Evolutionary conservation across 2,113 vertebrate species (phyloP), one percentile per base, ranked within the genome.

Genomic region (Takifugu bimaculatus): DNA sequence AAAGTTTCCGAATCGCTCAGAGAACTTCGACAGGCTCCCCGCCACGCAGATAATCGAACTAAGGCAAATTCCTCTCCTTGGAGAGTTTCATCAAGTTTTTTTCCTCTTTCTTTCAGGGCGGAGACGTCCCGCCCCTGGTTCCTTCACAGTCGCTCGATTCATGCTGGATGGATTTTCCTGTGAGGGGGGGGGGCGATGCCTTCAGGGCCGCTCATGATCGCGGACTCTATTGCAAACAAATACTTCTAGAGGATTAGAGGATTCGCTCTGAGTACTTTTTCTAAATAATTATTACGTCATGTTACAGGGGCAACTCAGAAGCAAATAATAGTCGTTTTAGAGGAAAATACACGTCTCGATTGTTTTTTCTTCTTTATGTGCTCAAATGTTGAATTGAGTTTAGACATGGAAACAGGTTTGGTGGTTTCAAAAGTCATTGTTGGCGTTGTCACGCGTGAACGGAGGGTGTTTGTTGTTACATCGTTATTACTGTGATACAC

Each of bases 121-220:
- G 85, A 82, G 81, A 78, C 77, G 49, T 26, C 60, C 83, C 81
- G 84, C 87, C 87, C 79, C 66, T 70, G 13, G 79, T 86, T 79
- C 78, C 75, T 79, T n/a, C n/a, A 25, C 9, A n/a, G 73, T 80
- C 78, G 73, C 79, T 2, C 6, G 4, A 68, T 67, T 20, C 14
- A 9, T 48, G 48, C 63, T 26, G 13, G 68, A 51, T 65, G 80
- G 68, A 55, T 70, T 70, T 68, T 62, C 51, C 47, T 50, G 29
- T 25, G 72, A 61, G 71, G 12, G 70, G 64, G 63, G 11, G 1
- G 0, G 3, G 28, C 52, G 71, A 25, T 68, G 70, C 79, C 29
- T 39, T 47, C 69, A 10, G 51, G 26, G 39, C 53, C 25, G n/a
- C 13, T 25, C 29, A 48, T 26, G 13, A 65, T 50, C 57, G 68